These are phyloP conservation scores for Mesodorylaimus sp. DNA, from an alignment of 2,888 invertebrate species.

Conservation along the genomic window DNA sequence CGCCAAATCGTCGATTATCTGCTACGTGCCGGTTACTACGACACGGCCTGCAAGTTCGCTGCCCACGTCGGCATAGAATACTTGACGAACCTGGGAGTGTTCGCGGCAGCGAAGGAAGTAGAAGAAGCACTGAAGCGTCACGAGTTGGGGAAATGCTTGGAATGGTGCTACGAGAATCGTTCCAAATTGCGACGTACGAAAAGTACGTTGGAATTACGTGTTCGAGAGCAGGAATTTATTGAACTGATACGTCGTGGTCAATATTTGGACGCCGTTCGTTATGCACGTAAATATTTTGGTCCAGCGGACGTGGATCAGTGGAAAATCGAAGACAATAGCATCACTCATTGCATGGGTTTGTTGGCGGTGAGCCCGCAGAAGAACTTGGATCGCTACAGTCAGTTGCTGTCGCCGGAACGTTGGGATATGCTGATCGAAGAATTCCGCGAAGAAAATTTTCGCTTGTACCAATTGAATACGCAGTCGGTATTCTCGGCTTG, in stretches of 20 bases:
- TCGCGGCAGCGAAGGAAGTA: constrained; percentile 10
- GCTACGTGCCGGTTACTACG: constrained; percentile 79
- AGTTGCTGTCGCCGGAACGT: constrained; percentile 44
- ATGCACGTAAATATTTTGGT: constrained; percentile 79
- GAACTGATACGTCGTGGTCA: constrained; percentile 67
- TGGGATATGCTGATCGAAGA: constrained; percentile 70
- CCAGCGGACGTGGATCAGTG: constrained; percentile 57
- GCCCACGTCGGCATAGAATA: constrained; percentile 44
- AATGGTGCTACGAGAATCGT: constrained; percentile 37
- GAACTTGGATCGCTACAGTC: constrained; percentile 31
- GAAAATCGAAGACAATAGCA: neutral
- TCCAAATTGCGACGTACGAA: constrained; percentile 32
- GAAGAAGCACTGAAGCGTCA: constrained; percentile 15
- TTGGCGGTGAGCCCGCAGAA: constrained; percentile 12
- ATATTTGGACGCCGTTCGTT: constrained; percentile 68
- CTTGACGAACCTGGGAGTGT: constrained; percentile 12
- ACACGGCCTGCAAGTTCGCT: constrained; percentile 69
- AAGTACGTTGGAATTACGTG: constrained; percentile 82
- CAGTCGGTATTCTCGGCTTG: constrained; percentile 78
- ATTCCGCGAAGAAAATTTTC: constrained; percentile 81
- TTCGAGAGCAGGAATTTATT: constrained; percentile 50
- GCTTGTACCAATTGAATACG: constrained; percentile 73
- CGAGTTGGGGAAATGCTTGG: constrained; percentile 16
- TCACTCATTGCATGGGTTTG: constrained; percentile 29
- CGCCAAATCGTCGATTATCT: constrained; percentile 93